Conservation (phyloP, 2,113 vertebrate genomes). For the Corythornis cristatus region DNA sequence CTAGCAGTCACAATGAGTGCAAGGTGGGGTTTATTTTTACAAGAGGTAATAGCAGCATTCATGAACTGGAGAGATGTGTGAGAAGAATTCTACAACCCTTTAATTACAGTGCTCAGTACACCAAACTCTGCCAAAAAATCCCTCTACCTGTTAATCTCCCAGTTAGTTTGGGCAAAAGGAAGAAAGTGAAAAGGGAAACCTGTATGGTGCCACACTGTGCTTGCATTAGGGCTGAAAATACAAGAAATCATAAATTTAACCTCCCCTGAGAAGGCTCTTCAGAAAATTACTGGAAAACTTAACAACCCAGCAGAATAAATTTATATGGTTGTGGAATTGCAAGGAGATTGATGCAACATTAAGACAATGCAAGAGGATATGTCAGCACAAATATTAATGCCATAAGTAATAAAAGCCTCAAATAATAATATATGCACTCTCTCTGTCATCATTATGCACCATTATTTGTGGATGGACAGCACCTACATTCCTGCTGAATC, state of each 20-base stretch:
- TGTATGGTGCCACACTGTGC: not conserved
- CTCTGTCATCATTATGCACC: not conserved
- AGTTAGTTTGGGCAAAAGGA: not conserved
- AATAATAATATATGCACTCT: not conserved
- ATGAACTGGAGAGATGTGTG: not conserved
- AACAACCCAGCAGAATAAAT: not conserved
- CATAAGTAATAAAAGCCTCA: slow-evolving; percentile 10
- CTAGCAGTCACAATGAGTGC: not conserved
- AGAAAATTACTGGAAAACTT: not conserved
- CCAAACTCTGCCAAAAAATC: not conserved
- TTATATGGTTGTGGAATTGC: not conserved
- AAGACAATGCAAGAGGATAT: not conserved
- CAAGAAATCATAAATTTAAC: not conserved
- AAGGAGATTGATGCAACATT: not conserved
- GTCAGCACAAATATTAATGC: slow-evolving; percentile 43
- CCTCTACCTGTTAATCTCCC: not conserved
- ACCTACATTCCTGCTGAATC: slow-evolving; percentile 27
- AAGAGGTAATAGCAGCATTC: not conserved
- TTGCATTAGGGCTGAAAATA: not conserved
- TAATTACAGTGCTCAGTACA: not conserved
- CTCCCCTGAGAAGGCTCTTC: not conserved
- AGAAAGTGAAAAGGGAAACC: not conserved
- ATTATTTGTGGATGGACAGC: not conserved
- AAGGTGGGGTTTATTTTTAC: slow-evolving; percentile 3
- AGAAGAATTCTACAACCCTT: not conserved